Evolutionary conservation across 2,888 invertebrate genomes (phyloP).

Genomic region (Andrena chrysosceles): DNA sequence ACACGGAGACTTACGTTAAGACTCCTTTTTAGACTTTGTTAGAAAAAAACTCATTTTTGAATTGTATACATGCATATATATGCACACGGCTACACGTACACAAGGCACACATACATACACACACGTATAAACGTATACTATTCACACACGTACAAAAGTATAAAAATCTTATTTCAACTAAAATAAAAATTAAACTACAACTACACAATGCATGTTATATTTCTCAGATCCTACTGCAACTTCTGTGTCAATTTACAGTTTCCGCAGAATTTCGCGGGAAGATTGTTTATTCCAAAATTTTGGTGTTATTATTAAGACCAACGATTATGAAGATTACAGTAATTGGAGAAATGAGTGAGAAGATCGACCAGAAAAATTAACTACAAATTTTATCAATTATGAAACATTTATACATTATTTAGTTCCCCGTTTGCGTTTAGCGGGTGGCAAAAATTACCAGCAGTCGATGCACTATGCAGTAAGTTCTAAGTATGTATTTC

Average conservation of each 20-base stretch:
- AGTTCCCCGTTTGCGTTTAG: not conserved
- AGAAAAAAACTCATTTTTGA: slow-evolving; percentile 71
- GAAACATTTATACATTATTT: not conserved
- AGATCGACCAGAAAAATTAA: not conserved
- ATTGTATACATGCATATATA: slow-evolving; percentile 74
- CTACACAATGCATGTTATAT: slow-evolving; percentile 11
- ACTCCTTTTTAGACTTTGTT: slow-evolving; percentile 64
- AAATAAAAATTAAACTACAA: slow-evolving; percentile 67
- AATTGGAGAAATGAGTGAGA: not conserved
- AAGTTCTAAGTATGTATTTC: not conserved
- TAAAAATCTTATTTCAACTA: slow-evolving; percentile 73
- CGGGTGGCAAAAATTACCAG: not conserved
- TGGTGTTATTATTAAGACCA: too few species aligned
- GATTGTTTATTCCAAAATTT: too few species aligned
- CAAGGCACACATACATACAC: slow-evolving; percentile 32
- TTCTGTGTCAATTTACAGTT: not conserved
- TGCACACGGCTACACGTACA: slow-evolving; percentile 47
- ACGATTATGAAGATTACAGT: not conserved
- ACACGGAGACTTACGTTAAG: slow-evolving; percentile 55
- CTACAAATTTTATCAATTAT: not conserved
- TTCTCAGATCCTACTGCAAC: slow-evolving; percentile 9
- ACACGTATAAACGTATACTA: slow-evolving; percentile 53
- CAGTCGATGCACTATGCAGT: not conserved
- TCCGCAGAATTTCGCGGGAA: too few species aligned
- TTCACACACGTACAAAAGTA: slow-evolving; percentile 56